Evolutionary conservation across 2,113 vertebrate genomes (phyloP).

Genomic region (Gorsachius goisagi): DNA sequence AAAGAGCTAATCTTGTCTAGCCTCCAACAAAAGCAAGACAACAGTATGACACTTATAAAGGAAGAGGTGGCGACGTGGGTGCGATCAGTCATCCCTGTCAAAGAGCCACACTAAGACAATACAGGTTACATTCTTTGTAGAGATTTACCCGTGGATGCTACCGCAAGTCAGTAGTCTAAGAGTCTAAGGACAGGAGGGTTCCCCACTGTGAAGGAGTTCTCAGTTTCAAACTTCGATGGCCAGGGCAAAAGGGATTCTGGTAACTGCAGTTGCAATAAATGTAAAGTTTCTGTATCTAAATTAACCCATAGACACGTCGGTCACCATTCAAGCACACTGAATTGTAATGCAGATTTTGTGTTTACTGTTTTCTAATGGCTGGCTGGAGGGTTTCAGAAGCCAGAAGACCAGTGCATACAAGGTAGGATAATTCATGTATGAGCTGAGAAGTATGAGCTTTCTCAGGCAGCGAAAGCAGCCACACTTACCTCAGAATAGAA

Average conservation of each 20-base stretch:
- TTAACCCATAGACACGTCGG: neutral
- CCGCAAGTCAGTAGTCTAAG: neutral
- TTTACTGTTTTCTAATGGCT: neutral
- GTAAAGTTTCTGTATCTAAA: neutral
- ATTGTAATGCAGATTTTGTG: neutral
- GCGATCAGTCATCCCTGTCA: neutral
- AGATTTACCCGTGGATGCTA: rapidly evolving
- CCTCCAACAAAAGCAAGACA: neutral
- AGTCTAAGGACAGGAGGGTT: neutral
- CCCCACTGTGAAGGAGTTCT: neutral
- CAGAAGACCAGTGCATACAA: neutral
- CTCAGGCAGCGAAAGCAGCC: neutral
- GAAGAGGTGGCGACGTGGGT: neutral
- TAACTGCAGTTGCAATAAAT: neutral
- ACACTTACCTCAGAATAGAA: neutral
- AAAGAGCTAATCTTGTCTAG: neutral
- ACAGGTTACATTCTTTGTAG: neutral
- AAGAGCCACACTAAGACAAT: neutral
- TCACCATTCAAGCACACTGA: neutral
- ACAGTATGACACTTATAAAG: neutral
- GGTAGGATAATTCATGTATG: neutral
- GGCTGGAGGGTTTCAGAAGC: neutral
- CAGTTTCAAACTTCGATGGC: neutral
- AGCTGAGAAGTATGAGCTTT: neutral
- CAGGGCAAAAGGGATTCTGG: neutral